Evolutionary conservation across 2,113 vertebrate species (phyloP).

Genomic region (Reinhardtius hippoglossoides): DNA sequence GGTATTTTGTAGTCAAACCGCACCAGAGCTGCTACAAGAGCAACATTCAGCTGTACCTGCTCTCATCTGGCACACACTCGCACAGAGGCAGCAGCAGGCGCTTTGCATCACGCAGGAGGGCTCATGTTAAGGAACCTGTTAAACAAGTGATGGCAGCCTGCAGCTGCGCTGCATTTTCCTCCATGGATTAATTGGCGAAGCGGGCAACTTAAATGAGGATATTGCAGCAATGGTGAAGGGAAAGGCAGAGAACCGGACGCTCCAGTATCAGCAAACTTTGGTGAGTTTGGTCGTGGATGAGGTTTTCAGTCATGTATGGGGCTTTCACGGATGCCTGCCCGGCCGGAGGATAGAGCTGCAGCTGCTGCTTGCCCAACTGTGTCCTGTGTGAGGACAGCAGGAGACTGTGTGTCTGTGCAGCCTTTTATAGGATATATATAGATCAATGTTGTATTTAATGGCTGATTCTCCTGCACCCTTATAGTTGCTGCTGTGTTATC

Average conservation of each 20-base stretch:
- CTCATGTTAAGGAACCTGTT: constrained; percentile 53
- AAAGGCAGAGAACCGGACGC: constrained; percentile 74
- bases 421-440: not conserved
- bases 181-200: constrained; percentile 38
- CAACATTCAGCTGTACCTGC: constrained; percentile 35
- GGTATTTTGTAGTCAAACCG: constrained; percentile 64
- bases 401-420: constrained; percentile 3
- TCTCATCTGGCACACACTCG: constrained; percentile 47
- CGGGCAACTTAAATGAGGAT: constrained; percentile 53
- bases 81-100: not conserved
- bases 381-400: constrained; percentile 25
- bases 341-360: constrained; percentile 31
- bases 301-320: constrained; percentile 17
- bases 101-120: constrained; percentile 35
- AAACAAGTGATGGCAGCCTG: constrained; percentile 45
- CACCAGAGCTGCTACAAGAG: constrained; percentile 47
- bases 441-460: not conserved
- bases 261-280: constrained; percentile 85
- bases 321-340: not conserved
- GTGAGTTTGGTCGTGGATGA: constrained; percentile 70
- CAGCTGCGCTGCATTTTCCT: constrained; percentile 5
- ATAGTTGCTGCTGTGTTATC: too few species aligned
- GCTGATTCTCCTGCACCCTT: not conserved
- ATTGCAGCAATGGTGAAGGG: constrained; percentile 76
- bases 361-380: constrained; percentile 28